Conservation (phyloP, 2,797 vertebrate species). For the Lophius americanus region DNA sequence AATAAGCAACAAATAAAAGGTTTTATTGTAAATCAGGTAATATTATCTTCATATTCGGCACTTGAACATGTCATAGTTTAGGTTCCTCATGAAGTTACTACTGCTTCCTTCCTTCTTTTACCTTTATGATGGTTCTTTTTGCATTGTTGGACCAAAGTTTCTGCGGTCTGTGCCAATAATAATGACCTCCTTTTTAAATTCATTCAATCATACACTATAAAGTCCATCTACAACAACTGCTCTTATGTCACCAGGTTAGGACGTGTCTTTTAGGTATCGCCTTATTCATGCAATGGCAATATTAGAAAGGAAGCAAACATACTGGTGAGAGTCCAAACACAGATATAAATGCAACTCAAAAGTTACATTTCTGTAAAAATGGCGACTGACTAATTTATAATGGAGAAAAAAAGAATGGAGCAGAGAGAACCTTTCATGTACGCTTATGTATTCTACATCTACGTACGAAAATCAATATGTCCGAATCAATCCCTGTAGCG, state of each 20-base stretch:
- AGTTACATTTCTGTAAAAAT: no score
- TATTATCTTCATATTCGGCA: background rate
- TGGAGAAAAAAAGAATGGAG: no score
- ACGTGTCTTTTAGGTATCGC: no score
- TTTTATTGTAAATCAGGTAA: background rate
- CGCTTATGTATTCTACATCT: no score
- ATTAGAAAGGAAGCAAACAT: conserved; percentile 18
- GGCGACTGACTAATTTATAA: no score
- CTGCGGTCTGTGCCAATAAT: background rate
- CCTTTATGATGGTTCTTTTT: background rate
- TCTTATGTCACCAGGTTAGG: no score
- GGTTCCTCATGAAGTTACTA: background rate
- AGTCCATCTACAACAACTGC: background rate
- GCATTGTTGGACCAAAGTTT: background rate
- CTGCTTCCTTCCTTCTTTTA: background rate
- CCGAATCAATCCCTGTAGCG: no score
- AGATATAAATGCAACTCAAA: background rate
- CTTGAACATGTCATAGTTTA: no score
- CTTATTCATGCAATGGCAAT: conserved; percentile 8
- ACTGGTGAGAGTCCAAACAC: conserved; percentile 14
- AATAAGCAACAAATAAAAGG: no score
- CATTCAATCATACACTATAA: background rate
- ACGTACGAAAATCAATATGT: no score
- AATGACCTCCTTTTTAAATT: background rate
- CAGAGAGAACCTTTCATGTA: no score